Base-by-base conservation (phyloP, 2,113 vertebrate species). In the Nycticebus coucang region DNA sequence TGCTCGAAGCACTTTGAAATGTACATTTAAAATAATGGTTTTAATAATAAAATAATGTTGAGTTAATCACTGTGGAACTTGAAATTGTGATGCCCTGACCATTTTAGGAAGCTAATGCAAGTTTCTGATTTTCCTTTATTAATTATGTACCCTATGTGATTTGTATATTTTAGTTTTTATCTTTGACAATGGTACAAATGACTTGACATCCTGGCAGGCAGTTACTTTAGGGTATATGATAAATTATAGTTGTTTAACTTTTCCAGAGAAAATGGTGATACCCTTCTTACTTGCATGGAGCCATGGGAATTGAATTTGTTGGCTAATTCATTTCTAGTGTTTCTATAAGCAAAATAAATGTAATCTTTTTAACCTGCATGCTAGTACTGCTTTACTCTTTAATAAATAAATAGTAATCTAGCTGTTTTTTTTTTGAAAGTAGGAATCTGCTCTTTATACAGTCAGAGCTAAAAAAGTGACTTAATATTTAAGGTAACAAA, bases 11-110 rank as follows among this genome's bases (percentile, higher is more conserved):
- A 89, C 94, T 97, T 72, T 93, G 93, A 96, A 64, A 66, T 35
- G 74, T 89, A 94, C 13, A 59, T 89, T 86, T 83, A 93, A 96
- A 93, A 57, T 45, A 62, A 88, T 87, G 80, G 91, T 96, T 96
- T 96, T 95, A 96, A 95, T 26, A 87, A 57, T 87, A 74, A 95
- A 91, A 90, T 75, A 62, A 62, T 96, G 79, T 97, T 96, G 55
- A 95, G 69, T 95, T 92, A 95, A 93, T 97, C 89, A 93, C 93
- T 92, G 69, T 96, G 78, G 94, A 94, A 95, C 57, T 79, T 91
- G 87, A 88, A 97, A 41, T 37, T 83, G 68, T 89, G 69, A 89
- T 79, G 64, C 45, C 91, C 45, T 81, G 17, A 35, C 69, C 80
- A 77, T 96, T 93, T 94, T 92, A 75, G 75, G 83, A 96, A 87